These are phyloP conservation scores for Enteromius viviparus DNA, from an alignment of 2,797 vertebrate genomes.

Conservation along the genomic window DNA sequence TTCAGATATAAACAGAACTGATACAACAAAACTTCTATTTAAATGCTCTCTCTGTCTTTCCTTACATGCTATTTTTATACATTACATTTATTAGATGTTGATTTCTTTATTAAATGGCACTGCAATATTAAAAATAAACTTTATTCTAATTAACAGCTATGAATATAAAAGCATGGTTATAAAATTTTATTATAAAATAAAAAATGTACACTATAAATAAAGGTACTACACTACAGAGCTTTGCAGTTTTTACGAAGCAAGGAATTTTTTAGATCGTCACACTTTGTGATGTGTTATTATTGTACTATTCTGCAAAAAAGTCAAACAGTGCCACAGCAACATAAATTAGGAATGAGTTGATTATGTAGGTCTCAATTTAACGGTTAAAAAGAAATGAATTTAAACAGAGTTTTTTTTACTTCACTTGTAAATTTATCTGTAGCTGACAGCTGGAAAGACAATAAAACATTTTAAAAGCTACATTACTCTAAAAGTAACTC, in stretches of 20 bases:
- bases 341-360: neutral
- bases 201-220: neutral
- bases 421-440: neutral
- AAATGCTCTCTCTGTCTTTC: neutral
- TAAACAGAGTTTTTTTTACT: neutral
- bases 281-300: neutral
- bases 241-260: neutral
- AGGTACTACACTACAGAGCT: neutral
- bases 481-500: constrained; percentile 24
- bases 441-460: constrained; percentile 15
- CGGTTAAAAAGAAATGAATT: neutral
- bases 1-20: neutral
- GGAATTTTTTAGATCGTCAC: neutral
- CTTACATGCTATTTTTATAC: neutral
- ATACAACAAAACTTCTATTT: neutral
- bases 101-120: neutral
- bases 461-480: neutral
- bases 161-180: neutral
- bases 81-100: neutral
- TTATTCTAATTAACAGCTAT: neutral
- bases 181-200: neutral
- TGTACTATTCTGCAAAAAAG: neutral
- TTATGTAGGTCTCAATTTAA: neutral
- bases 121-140: neutral
- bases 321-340: neutral